phyloP scores from a whole-genome alignment of 2,888 invertebrate species.

The Gari tellinella region DNA sequence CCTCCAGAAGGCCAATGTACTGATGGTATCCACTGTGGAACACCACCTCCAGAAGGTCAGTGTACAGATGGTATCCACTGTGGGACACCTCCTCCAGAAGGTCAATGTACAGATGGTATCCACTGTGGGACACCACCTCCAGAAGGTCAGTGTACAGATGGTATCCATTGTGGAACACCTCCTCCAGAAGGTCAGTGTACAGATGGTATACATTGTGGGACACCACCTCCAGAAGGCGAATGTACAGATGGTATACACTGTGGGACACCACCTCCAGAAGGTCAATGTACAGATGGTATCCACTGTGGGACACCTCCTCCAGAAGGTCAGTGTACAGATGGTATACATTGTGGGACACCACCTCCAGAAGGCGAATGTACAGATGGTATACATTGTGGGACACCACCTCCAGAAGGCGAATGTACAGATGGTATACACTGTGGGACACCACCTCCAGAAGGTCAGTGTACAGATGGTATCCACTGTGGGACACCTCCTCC shows the following conservation, averaged over 20 bases:
- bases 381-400: conserved; percentile 63
- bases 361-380: conserved; percentile 34
- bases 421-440: conserved; percentile 44
- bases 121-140: conserved; percentile 63
- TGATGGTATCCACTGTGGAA: conserved; percentile 65
- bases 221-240: conserved; percentile 29
- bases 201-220: conserved; percentile 51
- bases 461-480: conserved; percentile 56
- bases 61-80: conserved; percentile 23
- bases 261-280: conserved; percentile 55
- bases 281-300: conserved; percentile 58
- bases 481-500: conserved; percentile 63
- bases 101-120: conserved; percentile 54
- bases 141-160: conserved; percentile 54
- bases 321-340: conserved; percentile 41
- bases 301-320: conserved; percentile 57
- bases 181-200: conserved; percentile 38
- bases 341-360: conserved; percentile 55
- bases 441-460: conserved; percentile 31
- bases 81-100: conserved; percentile 19
- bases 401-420: conserved; percentile 14
- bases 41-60: conserved; percentile 44
- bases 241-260: conserved; percentile 65
- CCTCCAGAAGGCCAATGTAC: conserved; percentile 36
- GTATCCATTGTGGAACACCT: conserved; percentile 60